Base-by-base conservation (phyloP, 2,797 vertebrate species). In the Rhinella marina region DNA sequence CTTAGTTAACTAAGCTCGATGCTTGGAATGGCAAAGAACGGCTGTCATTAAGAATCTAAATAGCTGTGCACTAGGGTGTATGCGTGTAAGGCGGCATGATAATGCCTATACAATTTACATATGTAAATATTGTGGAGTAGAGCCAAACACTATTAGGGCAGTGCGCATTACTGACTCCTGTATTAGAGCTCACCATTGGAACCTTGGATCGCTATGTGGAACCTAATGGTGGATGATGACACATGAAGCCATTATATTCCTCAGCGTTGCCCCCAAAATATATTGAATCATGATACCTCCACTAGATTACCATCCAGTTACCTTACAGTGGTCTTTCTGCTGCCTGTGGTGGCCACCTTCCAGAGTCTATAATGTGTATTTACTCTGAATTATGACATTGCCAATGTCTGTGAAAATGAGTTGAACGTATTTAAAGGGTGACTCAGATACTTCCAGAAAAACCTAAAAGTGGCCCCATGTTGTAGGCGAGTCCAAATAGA, bases 1-100 rank as follows among this genome's bases (percentile, higher is more conserved):
- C 93, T 95, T 94, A 94, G 93, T 94, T 94, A 95, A 95, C 90
- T 89, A 94, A 94, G 90, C 92, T 94, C 84, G 87, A 62, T 90
- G 91, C 92, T 93, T 93, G 93, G 93, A 94, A 92, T 92, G 93
- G 91, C 92, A 92, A 93, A 92, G 93, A 94, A 92, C 91, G 92
- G 93, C 93, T 92, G 92, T 94, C 92, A 94, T 93, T 93, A 93
- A 90, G 76, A 52, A 78, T 93, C 91, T 90, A 91, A 94, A 92
- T 90, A 88, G 92, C 92, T 93, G 75, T 92, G 86, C 90, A 25
- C 90, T 86, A n/a, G 86, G 90, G 88, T 90, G 81, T 88, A 80
- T 91, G 91, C 88, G 87, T 92, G 91, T 86, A 77, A 76, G 73
- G 73, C 89, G 78, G 83, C 50, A 73, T 90, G 90, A 91, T 82